Base-by-base conservation (phyloP, 1,140 invertebrate species). In the Galendromus occidentalis region DNA sequence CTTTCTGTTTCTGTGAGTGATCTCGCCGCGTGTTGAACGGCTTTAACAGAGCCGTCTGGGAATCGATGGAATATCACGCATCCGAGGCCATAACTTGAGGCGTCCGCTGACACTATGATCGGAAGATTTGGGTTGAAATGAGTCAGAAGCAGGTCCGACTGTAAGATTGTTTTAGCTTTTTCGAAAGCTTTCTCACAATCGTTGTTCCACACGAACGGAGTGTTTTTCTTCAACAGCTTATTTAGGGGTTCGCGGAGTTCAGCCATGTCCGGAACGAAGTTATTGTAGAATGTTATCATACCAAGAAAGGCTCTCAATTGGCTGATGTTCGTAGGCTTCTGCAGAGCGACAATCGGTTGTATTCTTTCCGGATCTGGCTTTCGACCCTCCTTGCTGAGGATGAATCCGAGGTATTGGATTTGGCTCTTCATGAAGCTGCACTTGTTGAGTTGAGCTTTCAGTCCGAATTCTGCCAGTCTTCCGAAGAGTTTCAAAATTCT, bases 1-100 rank as follows among this genome's bases (percentile, higher is more conserved):
- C 70, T 68, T 69, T 83, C 78, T 9, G 76, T 69, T 20, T 67
- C 42, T 18, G 70, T 72, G 9, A 81, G 65, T 0, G 73, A 73
- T 64, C 76, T 30, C 0, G 18, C 18, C 4, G 28, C 28, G 45
- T 22, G 18, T 28, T 47, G 18, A 7, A 22, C 14, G 4, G 45
- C 28, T 22, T 47, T 47, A 4, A 22, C 7, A 4, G 45, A 47
- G 4, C 18, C 28, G 28, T 47, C 45, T 14, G 28, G 4, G 18
- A 28, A 47, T 6, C 18, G 18, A 14, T 22, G 18, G 4, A 28
- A 20, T 4, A 20, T 22, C 4, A 47, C 28, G 4, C 18, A 4
- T 4, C 28, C 45, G 28, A 20, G 4, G 18, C 28, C 28, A 14
- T 47, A 6, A 14, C 14, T 22, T 7, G 18, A 28, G 28, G 18